phyloP scores from a whole-genome alignment of 1,140 invertebrate species.

The Leptinotarsa undecemlineata region DNA sequence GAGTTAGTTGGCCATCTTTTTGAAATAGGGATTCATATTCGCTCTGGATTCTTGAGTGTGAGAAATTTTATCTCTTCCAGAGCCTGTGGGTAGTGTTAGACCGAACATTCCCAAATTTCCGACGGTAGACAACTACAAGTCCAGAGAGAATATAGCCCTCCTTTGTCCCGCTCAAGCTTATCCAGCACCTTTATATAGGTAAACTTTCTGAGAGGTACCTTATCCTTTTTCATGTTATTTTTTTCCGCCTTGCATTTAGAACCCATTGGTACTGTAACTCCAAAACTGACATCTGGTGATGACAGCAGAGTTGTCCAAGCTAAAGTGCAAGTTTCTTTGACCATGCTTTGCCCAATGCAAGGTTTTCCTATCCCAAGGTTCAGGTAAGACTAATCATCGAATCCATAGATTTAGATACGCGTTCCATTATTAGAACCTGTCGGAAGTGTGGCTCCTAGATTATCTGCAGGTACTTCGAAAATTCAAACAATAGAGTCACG shows the following conservation, averaged over 20 bases:
- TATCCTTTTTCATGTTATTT: background rate
- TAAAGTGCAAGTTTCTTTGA: constrained; percentile 59
- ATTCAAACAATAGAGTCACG: constrained; percentile 46
- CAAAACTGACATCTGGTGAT: constrained; percentile 74
- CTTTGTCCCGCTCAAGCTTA: constrained; percentile 69
- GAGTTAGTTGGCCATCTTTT: constrained; percentile 63
- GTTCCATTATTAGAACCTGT: constrained; percentile 65
- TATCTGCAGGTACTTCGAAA: constrained; percentile 59
- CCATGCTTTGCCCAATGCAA: constrained; percentile 68
- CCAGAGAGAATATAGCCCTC: constrained; percentile 54
- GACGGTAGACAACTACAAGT: constrained; percentile 65
- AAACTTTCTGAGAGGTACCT: background rate
- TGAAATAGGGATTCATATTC: constrained; percentile 39
- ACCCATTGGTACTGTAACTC: constrained; percentile 74
- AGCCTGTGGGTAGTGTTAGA: constrained; percentile 63
- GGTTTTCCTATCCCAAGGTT: constrained; percentile 63
- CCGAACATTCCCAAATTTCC: constrained; percentile 65
- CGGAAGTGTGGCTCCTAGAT: constrained; percentile 69
- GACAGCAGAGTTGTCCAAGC: constrained; percentile 65
- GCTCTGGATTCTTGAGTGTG: background rate
- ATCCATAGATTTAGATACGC: background rate
- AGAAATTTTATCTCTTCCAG: constrained; percentile 52
- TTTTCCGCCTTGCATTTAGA: constrained; percentile 58
- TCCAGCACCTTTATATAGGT: constrained; percentile 70
- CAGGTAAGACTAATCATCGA: constrained; percentile 55